Percentiles rank a stretch among this genome's conserved stretches.
Evolutionary conservation across 2,113 vertebrate genomes (phyloP).

Genomic region (Rallus limicola): DNA sequence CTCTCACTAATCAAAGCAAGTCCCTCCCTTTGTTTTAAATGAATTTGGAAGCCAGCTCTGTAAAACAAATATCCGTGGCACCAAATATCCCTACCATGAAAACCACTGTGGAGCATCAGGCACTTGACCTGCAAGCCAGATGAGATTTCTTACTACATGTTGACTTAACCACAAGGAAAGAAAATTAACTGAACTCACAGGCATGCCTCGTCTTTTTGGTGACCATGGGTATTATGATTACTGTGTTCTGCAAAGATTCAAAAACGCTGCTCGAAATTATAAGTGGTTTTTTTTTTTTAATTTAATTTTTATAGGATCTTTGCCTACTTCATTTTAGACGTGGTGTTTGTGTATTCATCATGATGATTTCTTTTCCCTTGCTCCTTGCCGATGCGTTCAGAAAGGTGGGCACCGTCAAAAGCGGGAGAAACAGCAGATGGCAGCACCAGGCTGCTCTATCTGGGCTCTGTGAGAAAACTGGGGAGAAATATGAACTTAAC

Average conservation of each 20-base stretch:
- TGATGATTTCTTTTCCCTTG: background rate
- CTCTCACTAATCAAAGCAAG: background rate
- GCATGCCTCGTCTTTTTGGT: background rate
- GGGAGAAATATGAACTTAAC: background rate
- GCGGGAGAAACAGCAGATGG: slow-evolving; percentile 66
- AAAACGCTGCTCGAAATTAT: background rate
- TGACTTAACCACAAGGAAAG: background rate
- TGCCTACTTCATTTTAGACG: background rate
- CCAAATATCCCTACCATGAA: background rate
- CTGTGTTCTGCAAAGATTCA: background rate
- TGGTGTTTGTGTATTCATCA: background rate
- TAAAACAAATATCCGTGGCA: background rate
- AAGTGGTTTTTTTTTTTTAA: background rate
- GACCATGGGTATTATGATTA: background rate
- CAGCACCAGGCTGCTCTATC: slow-evolving; percentile 54
- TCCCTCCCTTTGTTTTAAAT: background rate
- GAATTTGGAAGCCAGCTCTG: background rate
- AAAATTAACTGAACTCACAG: background rate
- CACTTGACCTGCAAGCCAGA: background rate
- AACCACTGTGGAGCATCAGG: background rate
- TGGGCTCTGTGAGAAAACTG: accelerated
- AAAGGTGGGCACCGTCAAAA: background rate
- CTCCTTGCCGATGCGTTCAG: background rate
- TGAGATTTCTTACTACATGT: background rate
- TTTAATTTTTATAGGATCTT: background rate